Percentiles rank a stretch among this genome's conserved stretches.
Conservation (phyloP, 2,113 vertebrate genomes). For the Eolophus roseicapilla region DNA sequence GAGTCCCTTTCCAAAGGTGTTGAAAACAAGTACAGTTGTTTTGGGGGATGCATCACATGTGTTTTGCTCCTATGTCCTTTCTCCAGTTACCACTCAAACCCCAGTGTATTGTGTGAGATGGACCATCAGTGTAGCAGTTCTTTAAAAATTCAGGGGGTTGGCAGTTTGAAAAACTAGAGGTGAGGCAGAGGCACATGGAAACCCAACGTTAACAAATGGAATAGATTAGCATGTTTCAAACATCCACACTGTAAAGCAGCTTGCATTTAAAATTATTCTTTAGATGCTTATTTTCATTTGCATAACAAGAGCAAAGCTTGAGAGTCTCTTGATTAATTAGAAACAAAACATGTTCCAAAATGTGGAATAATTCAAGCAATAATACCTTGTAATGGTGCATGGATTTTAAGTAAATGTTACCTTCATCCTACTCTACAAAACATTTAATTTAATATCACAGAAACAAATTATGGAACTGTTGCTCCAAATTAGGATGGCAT, state of each 20-base stretch:
- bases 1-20: neutral
- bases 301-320: neutral
- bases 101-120: rapidly evolving
- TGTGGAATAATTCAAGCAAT: neutral
- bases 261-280: neutral
- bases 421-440: neutral
- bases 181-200: neutral
- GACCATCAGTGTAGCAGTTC: neutral
- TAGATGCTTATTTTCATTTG: neutral
- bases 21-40: neutral
- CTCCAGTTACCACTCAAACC: neutral
- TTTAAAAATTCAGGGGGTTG: neutral
- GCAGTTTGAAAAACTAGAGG: neutral
- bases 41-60: too few relatives aligned
- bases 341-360: neutral
- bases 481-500: conserved; percentile 55
- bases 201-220: too few relatives aligned
- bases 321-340: conserved; percentile 7
- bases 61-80: neutral
- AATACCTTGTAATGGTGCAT: neutral
- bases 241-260: neutral
- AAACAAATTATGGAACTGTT: conserved; percentile 12
- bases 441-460: neutral
- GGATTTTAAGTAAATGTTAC: neutral
- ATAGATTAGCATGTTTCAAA: rapidly evolving